Base-by-base conservation (phyloP, 2,797 vertebrate genomes). In the Danio tinwini region DNA sequence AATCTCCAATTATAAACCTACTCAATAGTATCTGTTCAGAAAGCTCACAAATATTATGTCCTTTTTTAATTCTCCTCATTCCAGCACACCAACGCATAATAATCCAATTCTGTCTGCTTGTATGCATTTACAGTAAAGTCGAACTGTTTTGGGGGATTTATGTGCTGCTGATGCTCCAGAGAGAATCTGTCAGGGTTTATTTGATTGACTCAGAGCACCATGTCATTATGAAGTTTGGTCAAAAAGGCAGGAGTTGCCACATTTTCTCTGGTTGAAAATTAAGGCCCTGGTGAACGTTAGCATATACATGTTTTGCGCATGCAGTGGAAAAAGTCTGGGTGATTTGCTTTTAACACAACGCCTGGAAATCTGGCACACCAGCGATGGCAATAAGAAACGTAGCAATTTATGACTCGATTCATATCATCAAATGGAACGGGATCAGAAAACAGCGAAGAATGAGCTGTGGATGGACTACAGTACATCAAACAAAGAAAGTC, bases 311-410 rank as follows among this genome's bases (percentile, higher is more conserved):
- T 82, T 90, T 84, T 87, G 87, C 89, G 80, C 80, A 50, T 79
- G 84, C 74, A 81, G 87, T 86, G 88, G 89, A 29, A 89, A 92
- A 91, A 85, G 81, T 70, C 58, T 69, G 70, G 42, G 47, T 21
- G 73, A 53, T 80, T 84, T 74, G 39, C 45, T 70, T 59, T 55
- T 81, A 53, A 85, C 80, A 47, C 53, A 75, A 83, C 65, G 29
- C 29, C 55, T 84, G 87, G 88, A 87, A 83, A 88, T 84, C 10
- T 88, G 86, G 85, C 85, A 39, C 59, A 76, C 47, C 21, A 39
- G 82, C 58, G 76, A 83, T 84, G 64, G 82, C 75, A 86, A 82
- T 12, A 70, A 55, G 76, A 74, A 52, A 76, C 81, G 71, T 62
- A 79, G 78, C 71, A 74, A 85, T 89, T 90, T 85, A 83, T 78